These are phyloP conservation scores for Sebastes melanostomus DNA, from an alignment of 2,797 vertebrate genomes.

Conservation along the genomic window DNA sequence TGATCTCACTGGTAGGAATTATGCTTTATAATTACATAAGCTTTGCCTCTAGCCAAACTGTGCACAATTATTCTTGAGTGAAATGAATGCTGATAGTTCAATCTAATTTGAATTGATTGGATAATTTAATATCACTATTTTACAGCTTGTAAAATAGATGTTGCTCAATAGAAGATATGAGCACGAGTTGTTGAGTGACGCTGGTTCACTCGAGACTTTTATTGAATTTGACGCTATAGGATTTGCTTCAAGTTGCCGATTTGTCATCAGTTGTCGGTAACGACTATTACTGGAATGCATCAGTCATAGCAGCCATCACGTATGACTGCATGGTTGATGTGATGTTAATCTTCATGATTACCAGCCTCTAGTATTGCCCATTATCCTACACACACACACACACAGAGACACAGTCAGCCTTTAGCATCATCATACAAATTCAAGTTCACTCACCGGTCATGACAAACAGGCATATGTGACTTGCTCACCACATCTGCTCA, in stretches of 20 bases:
- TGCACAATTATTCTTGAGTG: conserved; percentile 6
- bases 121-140: conserved; percentile 9
- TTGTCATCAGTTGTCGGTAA: conserved; percentile 26
- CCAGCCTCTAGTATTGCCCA: conserved; percentile 20
- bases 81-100: conserved; percentile 4
- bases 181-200: not conserved
- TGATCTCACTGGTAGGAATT: conserved; percentile 30
- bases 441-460: conserved; percentile 21
- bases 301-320: conserved; percentile 16
- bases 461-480: conserved; percentile 28
- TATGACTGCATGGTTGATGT: conserved; percentile 31
- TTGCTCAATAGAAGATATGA: not conserved
- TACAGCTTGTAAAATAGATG: not conserved
- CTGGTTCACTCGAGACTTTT: not conserved
- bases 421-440: conserved; percentile 15
- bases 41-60: conserved; percentile 17
- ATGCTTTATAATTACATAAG: conserved; percentile 39
- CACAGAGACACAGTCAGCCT: conserved; percentile 5
- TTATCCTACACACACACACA: not conserved
- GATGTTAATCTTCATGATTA: conserved; percentile 43
- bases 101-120: conserved; percentile 21
- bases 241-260: conserved; percentile 20
- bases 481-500: conserved; percentile 14
- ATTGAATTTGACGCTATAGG: not conserved
- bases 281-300: conserved; percentile 1